Conservation (phyloP, 2,113 vertebrate species). For the Corythaixoides concolor region DNA sequence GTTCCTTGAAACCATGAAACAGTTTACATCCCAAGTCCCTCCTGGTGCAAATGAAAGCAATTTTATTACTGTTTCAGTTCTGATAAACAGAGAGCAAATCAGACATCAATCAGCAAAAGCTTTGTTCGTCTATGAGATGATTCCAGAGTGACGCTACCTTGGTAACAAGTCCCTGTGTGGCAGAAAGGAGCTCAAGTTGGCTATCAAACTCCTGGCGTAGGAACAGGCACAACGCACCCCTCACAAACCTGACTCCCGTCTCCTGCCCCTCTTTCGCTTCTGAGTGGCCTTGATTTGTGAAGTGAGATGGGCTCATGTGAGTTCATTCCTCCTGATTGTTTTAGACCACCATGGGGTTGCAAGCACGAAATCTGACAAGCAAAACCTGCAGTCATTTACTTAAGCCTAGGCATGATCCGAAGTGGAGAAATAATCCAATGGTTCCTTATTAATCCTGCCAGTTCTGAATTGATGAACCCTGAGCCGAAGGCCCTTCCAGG, state of each 20-base stretch:
- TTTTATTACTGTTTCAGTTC: not conserved
- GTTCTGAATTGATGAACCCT: not conserved
- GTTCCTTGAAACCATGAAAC: slow-evolving; percentile 1
- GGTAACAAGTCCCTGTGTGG: not conserved
- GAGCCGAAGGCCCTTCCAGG: not conserved
- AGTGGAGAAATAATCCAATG: not conserved
- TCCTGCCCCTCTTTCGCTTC: not conserved
- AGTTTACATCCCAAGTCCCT: slow-evolving; percentile 18
- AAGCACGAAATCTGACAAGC: not conserved
- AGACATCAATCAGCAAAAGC: not conserved
- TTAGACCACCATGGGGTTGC: not conserved
- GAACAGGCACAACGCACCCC: not conserved
- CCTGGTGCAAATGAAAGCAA: slow-evolving; percentile 38
- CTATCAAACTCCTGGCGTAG: not conserved
- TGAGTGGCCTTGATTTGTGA: not conserved
- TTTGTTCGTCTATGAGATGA: not conserved
- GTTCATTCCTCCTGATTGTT: not conserved
- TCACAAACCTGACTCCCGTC: rapidly evolving
- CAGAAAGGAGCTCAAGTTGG: not conserved
- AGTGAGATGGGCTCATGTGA: not conserved
- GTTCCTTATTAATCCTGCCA: not conserved
- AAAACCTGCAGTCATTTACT: not conserved
- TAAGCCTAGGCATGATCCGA: not conserved
- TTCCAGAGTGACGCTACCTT: not conserved
- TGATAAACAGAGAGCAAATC: not conserved